Conservation (phyloP, 2,113 vertebrate species). For the Craseonycteris thonglongyai region DNA sequence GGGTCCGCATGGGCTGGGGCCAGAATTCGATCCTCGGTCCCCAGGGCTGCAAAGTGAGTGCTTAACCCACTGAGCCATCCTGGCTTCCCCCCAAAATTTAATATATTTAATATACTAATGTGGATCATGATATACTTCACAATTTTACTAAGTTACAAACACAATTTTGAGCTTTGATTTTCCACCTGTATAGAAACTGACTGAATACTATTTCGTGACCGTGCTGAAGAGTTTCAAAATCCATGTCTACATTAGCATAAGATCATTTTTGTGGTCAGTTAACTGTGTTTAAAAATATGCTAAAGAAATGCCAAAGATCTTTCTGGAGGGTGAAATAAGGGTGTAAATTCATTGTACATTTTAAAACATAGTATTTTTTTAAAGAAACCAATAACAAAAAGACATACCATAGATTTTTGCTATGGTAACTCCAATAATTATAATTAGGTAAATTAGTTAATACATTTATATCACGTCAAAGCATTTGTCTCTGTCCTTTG, state of each 20-base stretch:
- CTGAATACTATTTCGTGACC: neutral
- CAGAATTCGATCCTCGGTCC: too few species aligned
- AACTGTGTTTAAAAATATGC: neutral
- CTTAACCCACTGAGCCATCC: too few species aligned
- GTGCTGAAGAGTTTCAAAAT: neutral
- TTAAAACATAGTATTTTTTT: neutral
- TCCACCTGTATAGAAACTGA: neutral
- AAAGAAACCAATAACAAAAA: neutral
- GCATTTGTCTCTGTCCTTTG: neutral
- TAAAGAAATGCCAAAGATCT: neutral
- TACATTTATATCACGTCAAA: neutral
- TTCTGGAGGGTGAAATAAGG: neutral
- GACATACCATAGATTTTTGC: neutral
- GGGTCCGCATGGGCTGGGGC: too few species aligned
- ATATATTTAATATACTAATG: neutral
- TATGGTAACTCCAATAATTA: neutral
- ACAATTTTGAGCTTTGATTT: neutral
- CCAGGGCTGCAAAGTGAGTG: too few species aligned
- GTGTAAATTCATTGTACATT: neutral
- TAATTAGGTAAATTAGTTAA: neutral
- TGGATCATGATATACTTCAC: neutral
- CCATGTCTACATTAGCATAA: neutral
- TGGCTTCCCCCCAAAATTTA: too few species aligned
- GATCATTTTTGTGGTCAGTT: neutral
- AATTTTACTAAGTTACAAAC: neutral